Conservation (phyloP, 2,113 vertebrate genomes). For the Prochilodus magdalenae region DNA sequence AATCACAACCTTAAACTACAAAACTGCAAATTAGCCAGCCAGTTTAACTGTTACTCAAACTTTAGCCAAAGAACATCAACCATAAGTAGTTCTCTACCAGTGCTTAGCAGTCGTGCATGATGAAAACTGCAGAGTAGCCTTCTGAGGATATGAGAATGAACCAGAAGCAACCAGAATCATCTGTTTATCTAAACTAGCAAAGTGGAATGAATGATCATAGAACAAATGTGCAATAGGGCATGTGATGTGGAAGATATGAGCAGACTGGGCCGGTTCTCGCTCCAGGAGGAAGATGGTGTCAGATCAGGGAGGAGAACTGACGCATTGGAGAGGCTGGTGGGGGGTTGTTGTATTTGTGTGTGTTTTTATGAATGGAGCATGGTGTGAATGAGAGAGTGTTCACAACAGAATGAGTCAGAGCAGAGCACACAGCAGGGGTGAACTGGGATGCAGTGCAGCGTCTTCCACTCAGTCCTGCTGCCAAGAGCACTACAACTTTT, state of each 20-base stretch:
- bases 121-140: neutral
- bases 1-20: too few species aligned
- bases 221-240: neutral
- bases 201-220: neutral
- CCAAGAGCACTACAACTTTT: neutral
- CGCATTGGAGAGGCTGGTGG: neutral
- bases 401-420: slow-evolving; percentile 18
- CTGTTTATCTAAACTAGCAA: neutral
- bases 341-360: neutral
- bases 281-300: neutral
- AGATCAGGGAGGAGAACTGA: neutral
- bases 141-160: neutral
- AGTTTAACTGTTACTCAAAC: too few species aligned
- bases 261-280: neutral
- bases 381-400: slow-evolving; percentile 28
- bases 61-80: too few species aligned
- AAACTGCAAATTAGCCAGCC: too few species aligned
- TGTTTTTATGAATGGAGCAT: slow-evolving; percentile 11
- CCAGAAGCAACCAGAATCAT: neutral
- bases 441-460: neutral
- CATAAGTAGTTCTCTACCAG: neutral
- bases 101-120: neutral
- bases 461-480: neutral
- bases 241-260: slow-evolving; percentile 6
- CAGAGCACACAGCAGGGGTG: neutral